A percentile compares a stretch with the other conserved stretches of the same genome.
phyloP scores from a whole-genome alignment of 2,797 vertebrate species.

The Furcifer pardalis region DNA sequence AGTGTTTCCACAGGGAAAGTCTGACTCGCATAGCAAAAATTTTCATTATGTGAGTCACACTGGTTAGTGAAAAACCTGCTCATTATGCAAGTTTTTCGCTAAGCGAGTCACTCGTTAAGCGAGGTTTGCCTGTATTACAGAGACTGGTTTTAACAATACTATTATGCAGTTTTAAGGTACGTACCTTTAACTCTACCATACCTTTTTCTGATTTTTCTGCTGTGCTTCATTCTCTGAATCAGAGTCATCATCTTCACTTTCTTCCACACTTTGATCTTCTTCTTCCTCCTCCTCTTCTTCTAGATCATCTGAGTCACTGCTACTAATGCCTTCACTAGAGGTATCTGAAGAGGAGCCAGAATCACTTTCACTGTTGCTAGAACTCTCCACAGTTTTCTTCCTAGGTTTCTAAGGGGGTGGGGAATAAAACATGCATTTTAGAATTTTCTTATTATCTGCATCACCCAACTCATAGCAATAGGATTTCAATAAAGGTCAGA shows the following conservation, averaged over 20 bases:
- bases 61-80: too few relatives aligned
- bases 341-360: conserved; percentile 90
- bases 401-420: conserved; percentile 79
- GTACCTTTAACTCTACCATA: conserved; percentile 52
- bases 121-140: too few relatives aligned
- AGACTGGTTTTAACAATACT: too few relatives aligned
- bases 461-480: conserved; percentile 20
- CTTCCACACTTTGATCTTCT: conserved; percentile 86
- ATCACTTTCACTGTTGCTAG: conserved; percentile 90
- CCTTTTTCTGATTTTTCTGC: conserved; percentile 82
- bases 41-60: too few relatives aligned
- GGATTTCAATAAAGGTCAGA: neutral
- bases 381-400: conserved; percentile 85
- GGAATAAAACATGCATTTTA: conserved; percentile 39
- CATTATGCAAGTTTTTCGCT: too few relatives aligned
- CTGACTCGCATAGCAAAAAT: too few relatives aligned
- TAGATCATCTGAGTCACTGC: conserved; percentile 89
- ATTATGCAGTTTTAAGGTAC: neutral
- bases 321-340: conserved; percentile 88
- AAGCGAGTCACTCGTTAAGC: too few relatives aligned
- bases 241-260: conserved; percentile 87
- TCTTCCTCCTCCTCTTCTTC: conserved; percentile 89
- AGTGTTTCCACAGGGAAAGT: too few relatives aligned
- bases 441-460: conserved; percentile 27
- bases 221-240: conserved; percentile 83